Base-by-base conservation (phyloP, 2,113 vertebrate genomes). In the Amblyopsis rosae region DNA sequence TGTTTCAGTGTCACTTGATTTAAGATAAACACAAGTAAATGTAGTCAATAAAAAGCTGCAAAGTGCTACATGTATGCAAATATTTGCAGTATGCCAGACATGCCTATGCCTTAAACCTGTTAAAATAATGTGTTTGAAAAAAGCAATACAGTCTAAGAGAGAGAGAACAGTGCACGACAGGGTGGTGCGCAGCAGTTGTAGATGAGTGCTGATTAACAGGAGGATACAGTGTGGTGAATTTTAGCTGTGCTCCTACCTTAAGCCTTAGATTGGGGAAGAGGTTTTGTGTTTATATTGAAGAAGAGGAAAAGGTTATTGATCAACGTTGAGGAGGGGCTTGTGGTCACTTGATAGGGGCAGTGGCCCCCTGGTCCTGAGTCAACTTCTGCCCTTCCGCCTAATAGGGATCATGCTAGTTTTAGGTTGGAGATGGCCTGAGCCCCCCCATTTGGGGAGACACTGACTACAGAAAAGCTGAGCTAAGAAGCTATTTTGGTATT, bases 321-420 rank as follows among this genome's bases (percentile, higher is more conserved):
- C 87, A 86, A 65, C 32, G 12, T 68, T 83, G 76, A 78, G 81
- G 4, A 19, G 17, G 54, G 67, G 82, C 83, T 83, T 73, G 83
- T 26, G 33, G 73, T 64, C 71, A 0, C 69, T 72, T 77, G 80
- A 90, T 81, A 71, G 86, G 70, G 10, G 82, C 45, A 1, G 82
- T 86, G 60, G 86, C 82, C 88, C 88, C 88, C 56, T 89, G 87
- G 83, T 88, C 86, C 59, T 61, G 82, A 62, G 48, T 82, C 53
- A 62, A 41, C 65, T 60, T 78, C 82, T 60, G 62, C 47, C 56
- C 46, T 76, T 71, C 85, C 65, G 12, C 87, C 91, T 92, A 89
- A 82, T 82, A 32, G 55, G 70, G 68, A 80, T 90, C 83, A 90
- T 84, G 69, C 45, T 74, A 55, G 57, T 65, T 79, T 79, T 69